phyloP scores from a whole-genome alignment of 2,888 invertebrate species.

The Mythimna vitellina region DNA sequence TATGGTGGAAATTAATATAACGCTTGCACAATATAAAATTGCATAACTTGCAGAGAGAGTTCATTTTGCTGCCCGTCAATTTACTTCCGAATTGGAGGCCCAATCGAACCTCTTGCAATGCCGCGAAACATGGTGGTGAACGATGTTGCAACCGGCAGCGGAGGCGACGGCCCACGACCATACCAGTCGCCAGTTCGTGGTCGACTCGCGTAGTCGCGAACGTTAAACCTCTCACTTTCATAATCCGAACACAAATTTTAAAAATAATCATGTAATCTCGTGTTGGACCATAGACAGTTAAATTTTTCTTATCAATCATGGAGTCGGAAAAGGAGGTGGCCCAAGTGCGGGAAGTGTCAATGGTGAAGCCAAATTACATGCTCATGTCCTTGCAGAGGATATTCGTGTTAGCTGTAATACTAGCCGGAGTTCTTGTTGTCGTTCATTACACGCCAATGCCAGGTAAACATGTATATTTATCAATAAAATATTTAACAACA shows the following conservation, averaged over 20 bases:
- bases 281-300: slow-evolving; percentile 38
- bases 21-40: slow-evolving; percentile 81
- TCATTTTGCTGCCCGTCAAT: slow-evolving; percentile 73
- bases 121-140: slow-evolving; percentile 66
- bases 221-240: slow-evolving; percentile 58
- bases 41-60: slow-evolving; percentile 82
- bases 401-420: slow-evolving; percentile 92
- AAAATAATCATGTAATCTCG: slow-evolving; percentile 72
- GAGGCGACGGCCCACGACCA: slow-evolving; percentile 60
- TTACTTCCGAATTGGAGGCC: slow-evolving; percentile 84
- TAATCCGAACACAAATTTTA: slow-evolving; percentile 47
- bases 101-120: slow-evolving; percentile 63
- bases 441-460: slow-evolving; percentile 94
- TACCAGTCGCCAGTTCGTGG: slow-evolving; percentile 84
- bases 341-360: slow-evolving; percentile 70
- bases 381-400: slow-evolving; percentile 92
- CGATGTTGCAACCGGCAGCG: slow-evolving; percentile 72
- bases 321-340: slow-evolving; percentile 78
- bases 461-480: slow-evolving; percentile 85
- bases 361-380: slow-evolving; percentile 88
- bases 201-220: slow-evolving; percentile 84
- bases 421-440: slow-evolving; percentile 92
- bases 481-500: neutral
- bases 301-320: slow-evolving; percentile 70
- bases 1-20: slow-evolving; percentile 59